Conservation (phyloP, 2,113 vertebrate genomes). For the Pelusios castaneus region DNA sequence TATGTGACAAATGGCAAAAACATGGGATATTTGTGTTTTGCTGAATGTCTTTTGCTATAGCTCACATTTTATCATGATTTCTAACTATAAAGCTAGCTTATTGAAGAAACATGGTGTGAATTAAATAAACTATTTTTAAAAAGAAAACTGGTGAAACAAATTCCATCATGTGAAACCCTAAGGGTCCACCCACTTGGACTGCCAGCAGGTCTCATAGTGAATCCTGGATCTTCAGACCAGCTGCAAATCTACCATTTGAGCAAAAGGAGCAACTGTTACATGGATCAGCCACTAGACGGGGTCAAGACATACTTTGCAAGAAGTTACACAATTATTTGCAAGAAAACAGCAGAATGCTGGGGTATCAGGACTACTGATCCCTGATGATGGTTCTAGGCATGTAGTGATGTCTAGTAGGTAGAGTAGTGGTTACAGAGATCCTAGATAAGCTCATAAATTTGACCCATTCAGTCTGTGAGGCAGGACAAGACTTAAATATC, state of each 20-base stretch:
- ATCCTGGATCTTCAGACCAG: background rate
- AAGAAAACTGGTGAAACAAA: too few relatives aligned
- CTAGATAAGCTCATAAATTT: background rate
- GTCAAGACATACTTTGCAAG: too few relatives aligned
- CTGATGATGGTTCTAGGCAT: background rate
- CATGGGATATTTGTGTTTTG: too few relatives aligned
- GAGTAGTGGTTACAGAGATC: background rate
- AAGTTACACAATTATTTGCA: background rate
- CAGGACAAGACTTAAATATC: background rate
- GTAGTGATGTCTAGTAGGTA: background rate
- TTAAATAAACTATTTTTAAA: background rate
- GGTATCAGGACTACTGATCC: background rate
- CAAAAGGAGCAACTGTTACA: background rate
- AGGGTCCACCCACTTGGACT: too few relatives aligned
- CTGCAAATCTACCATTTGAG: background rate
- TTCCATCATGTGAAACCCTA: too few relatives aligned
- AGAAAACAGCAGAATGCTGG: background rate
- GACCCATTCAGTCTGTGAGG: background rate
- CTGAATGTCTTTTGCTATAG: too few relatives aligned
- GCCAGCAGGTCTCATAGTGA: background rate
- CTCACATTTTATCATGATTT: background rate
- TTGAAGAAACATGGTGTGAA: background rate
- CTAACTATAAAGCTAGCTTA: background rate
- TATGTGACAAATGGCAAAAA: too few relatives aligned
- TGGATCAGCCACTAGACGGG: background rate